phyloP scores from a whole-genome alignment of 1,140 invertebrate genomes.

The Cyclina sinensis region DNA sequence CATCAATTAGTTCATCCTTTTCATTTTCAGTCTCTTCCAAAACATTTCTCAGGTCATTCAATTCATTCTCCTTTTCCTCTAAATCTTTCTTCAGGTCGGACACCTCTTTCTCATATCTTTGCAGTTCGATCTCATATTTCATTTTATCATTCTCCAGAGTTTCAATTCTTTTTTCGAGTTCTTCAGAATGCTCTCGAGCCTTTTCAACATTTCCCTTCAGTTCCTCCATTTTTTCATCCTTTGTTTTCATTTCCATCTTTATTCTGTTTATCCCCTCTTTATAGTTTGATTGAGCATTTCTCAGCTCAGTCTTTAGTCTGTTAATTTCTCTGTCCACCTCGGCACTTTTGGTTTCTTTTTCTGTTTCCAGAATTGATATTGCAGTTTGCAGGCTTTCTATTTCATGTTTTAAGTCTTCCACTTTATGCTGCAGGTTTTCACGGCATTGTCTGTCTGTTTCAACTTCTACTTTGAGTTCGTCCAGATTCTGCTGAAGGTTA shows the following conservation, averaged over 20 bases:
- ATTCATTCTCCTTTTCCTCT: conserved; percentile 54
- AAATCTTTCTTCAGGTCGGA: conserved; percentile 23
- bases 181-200: neutral
- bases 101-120: conserved; percentile 61
- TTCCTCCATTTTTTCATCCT: conserved; percentile 27
- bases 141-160: conserved; percentile 49
- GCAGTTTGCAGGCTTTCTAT: conserved; percentile 35
- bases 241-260: conserved; percentile 33
- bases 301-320: conserved; percentile 49
- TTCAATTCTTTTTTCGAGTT: conserved; percentile 54
- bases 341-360: conserved; percentile 44
- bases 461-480: conserved; percentile 54
- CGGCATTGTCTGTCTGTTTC: conserved; percentile 26
- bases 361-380: conserved; percentile 31
- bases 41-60: conserved; percentile 41
- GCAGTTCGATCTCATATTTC: conserved; percentile 42
- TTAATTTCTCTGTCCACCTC: conserved; percentile 50
- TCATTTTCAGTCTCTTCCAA: conserved; percentile 62
- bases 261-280: conserved; percentile 44
- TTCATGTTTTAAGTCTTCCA: conserved; percentile 60
- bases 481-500: conserved; percentile 56
- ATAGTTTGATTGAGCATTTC: conserved; percentile 23
- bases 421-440: conserved; percentile 44
- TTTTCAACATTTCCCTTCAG: conserved; percentile 25
- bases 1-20: conserved; percentile 62